Evolutionary conservation across 2,888 invertebrate species (phyloP).

Genomic region (Hyles lineata): DNA sequence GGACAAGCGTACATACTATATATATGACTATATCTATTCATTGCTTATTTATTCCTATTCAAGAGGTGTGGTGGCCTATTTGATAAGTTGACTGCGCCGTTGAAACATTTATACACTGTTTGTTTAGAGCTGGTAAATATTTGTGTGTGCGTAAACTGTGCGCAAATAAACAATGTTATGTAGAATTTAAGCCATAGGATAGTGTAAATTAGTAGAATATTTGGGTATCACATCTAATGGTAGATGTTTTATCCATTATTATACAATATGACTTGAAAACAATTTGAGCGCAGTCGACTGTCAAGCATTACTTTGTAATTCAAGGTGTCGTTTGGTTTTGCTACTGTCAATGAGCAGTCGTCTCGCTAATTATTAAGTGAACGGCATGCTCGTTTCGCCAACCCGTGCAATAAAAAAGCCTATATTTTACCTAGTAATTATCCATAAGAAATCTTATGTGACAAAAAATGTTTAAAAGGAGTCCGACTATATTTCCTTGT

Average conservation of each 20-base stretch:
- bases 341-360: no score
- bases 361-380: no score
- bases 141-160: neutral
- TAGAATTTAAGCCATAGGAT: neutral
- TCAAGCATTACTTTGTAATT: neutral
- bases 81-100: conserved; percentile 19
- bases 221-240: neutral
- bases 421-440: no score
- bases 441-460: no score
- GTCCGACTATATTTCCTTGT: neutral
- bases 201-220: no score
- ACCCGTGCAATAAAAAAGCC: no score
- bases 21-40: conserved; percentile 12
- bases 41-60: conserved; percentile 23
- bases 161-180: neutral
- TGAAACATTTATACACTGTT: conserved; percentile 9
- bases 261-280: no score
- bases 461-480: no score
- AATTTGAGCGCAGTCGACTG: no score
- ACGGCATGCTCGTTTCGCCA: no score
- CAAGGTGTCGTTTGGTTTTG: no score
- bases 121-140: neutral
- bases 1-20: conserved; percentile 39
- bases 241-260: neutral
- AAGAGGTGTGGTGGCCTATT: conserved; percentile 25